These are phyloP conservation scores for Zaprionus capensis DNA, from an alignment of 1,140 invertebrate species.

Conservation along the genomic window DNA sequence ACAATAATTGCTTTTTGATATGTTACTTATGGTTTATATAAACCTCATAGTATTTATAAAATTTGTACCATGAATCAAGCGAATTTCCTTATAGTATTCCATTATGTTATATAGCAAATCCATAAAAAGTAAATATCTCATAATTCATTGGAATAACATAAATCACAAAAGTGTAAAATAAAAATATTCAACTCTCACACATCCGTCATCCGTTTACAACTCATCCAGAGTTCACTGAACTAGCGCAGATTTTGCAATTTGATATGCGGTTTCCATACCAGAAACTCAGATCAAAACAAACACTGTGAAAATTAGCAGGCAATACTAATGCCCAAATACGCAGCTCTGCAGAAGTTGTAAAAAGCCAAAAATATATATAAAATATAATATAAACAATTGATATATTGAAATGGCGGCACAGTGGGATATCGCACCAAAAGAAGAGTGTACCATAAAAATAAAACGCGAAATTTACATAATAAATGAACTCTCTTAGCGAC, in stretches of 20 bases:
- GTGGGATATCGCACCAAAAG: not conserved
- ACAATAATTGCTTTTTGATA: not conserved
- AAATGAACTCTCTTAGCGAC: slow-evolving; percentile 31
- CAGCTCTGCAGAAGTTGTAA: slow-evolving; percentile 25
- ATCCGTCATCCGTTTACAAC: slow-evolving; percentile 1
- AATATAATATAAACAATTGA: slow-evolving; percentile 53
- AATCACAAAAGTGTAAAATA: slow-evolving; percentile 5
- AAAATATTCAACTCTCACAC: not conserved
- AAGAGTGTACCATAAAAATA: slow-evolving; percentile 24
- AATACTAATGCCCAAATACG: slow-evolving; percentile 37
- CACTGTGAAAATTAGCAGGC: slow-evolving; percentile 71
- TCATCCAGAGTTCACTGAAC: slow-evolving; percentile 35
- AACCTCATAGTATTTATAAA: not conserved
- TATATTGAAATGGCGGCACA: slow-evolving; percentile 38
- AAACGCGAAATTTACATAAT: slow-evolving; percentile 39
- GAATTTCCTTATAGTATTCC: not conserved
- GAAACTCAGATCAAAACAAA: slow-evolving; percentile 35
- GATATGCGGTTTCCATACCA: slow-evolving; percentile 30
- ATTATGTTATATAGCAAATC: not conserved
- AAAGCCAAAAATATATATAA: not conserved
- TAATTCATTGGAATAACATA: slow-evolving; percentile 11
- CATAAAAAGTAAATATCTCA: not conserved
- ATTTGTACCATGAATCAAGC: not conserved
- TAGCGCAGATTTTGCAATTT: slow-evolving; percentile 24
- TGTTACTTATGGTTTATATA: not conserved